Base-by-base conservation (phyloP, 2,888 invertebrate genomes). In the Plebejus melissa region DNA sequence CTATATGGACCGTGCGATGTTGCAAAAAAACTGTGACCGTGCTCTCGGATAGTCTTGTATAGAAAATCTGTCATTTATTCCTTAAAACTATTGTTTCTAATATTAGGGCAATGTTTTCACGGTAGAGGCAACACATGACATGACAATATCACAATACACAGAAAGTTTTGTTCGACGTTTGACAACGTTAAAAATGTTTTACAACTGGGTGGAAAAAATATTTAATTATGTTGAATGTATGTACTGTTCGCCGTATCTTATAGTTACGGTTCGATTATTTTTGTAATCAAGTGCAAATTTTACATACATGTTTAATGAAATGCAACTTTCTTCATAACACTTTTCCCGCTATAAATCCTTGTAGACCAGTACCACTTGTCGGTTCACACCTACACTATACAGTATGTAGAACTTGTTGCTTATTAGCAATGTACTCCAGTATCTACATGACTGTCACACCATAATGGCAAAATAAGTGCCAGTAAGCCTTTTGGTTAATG, bases 281-380 rank as follows among this genome's bases (percentile, higher is more conserved):
- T 65, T 32, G 13, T 32, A 65, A 65, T 65, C 9, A 65, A 65
- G 60, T 32, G 28, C 2, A 11, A 38, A 70, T 38, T 70, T 41
- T 32, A 54, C 72, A 50, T 72, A 72, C 72, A 72, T 13, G 50
- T 22, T 50, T 72, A 32, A 72, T 72, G 50, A 54, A 50, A 50
- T 50, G 50, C 22, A 72, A 72, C 54, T 71, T 71, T 72, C 72
- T 72, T 72, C 16, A 72, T 54, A 72, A 72, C 71, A 72, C 72
- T 71, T 72, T 72, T 72, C 46, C 2, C 72, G 72, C 72, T 54
- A 72, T 72, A 72, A 72, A 72, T 71, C 50, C 71, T 71, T 32
- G 50, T 41, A 46, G 22, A 46, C 22, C 46, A 54, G 50, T 16
- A 11, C 28, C 4, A 71, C 54, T 72, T 32, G 32, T 65, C 32